These are phyloP conservation scores for Gadopsis marmoratus DNA, from an alignment of 2,797 vertebrate genomes.

Conservation along the genomic window DNA sequence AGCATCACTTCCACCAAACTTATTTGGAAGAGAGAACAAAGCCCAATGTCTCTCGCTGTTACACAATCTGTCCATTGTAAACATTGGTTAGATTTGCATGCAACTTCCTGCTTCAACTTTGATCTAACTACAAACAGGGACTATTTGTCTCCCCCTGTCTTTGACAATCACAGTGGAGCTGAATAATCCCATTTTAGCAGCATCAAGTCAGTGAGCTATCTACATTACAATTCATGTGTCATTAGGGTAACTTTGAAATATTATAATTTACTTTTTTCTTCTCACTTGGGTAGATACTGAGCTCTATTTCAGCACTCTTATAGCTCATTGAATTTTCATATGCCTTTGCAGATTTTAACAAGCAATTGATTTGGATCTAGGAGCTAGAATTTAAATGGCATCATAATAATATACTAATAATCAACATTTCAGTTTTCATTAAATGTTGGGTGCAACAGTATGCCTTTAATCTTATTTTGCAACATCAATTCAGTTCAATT, in stretches of 20 bases:
- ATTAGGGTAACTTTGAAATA: constrained; percentile 7
- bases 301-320: constrained; percentile 1
- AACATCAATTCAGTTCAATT: neutral
- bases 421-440: constrained; percentile 30
- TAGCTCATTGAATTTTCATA: constrained; percentile 50
- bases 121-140: constrained; percentile 6
- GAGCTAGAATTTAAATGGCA: constrained; percentile 47
- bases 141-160: constrained; percentile 30
- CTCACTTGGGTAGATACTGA: constrained; percentile 18
- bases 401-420: constrained; percentile 42
- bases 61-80: too few relatives aligned
- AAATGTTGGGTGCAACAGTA: constrained; percentile 12
- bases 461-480: constrained; percentile 9
- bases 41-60: neutral
- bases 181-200: constrained; percentile 54
- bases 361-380: constrained; percentile 55
- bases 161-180: constrained; percentile 22
- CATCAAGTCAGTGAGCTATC: constrained; percentile 41
- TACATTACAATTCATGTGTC: neutral
- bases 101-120: too few relatives aligned
- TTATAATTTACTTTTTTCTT: constrained; percentile 20
- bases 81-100: too few relatives aligned
- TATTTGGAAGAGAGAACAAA: too few relatives aligned
- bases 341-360: constrained; percentile 46
- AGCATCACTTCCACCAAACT: too few relatives aligned